A percentile compares a stretch with the other conserved stretches of the same genome.
Conservation (phyloP, 2,797 vertebrate genomes). For the Lacerta viridis region DNA sequence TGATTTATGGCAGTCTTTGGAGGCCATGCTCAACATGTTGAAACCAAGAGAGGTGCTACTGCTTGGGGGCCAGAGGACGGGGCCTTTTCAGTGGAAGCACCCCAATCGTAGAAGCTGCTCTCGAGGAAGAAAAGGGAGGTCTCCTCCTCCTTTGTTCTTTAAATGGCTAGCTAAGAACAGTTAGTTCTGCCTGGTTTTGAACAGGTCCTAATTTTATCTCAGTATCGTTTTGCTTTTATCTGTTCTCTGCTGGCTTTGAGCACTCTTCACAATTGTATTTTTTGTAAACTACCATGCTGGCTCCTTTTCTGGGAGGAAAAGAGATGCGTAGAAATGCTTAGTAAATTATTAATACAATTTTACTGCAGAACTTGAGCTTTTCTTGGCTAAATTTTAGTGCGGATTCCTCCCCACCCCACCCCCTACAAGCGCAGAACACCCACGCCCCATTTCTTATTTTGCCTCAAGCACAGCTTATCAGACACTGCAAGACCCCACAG, state of each 20-base stretch:
- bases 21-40: background rate
- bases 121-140: background rate
- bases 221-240: background rate
- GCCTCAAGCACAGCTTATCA: background rate
- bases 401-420: too few relatives aligned
- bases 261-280: background rate
- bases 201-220: background rate
- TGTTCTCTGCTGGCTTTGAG: background rate
- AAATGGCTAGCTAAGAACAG: background rate
- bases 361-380: background rate
- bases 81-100: background rate
- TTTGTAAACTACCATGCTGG: background rate
- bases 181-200: background rate
- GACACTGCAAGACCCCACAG: too few relatives aligned
- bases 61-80: too few relatives aligned
- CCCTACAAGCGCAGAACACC: too few relatives aligned
- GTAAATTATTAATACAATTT: background rate
- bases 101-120: background rate
- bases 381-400: background rate
- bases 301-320: background rate
- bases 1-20: too few relatives aligned
- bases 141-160: background rate
- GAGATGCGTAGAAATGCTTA: too few relatives aligned
- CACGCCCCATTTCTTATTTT: background rate
- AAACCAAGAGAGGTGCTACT: background rate